Percentiles rank a stretch among this genome's conserved stretches.
These are phyloP conservation scores for Pissodes strobi DNA, from an alignment of 1,140 invertebrate species.

Conservation along the genomic window DNA sequence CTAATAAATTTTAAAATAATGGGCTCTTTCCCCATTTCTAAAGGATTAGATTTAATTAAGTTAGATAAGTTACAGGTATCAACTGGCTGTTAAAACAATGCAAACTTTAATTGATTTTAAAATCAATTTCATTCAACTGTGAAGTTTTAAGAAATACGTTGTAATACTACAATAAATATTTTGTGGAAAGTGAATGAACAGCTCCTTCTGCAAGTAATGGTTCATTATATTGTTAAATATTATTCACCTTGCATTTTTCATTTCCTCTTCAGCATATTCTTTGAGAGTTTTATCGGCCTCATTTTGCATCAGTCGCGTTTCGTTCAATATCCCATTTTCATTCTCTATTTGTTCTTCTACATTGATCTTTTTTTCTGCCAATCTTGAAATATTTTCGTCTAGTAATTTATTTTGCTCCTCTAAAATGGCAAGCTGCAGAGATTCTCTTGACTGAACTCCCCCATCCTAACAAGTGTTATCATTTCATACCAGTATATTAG, in stretches of 20 bases:
- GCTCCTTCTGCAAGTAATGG: too few relatives aligned
- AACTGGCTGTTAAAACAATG: too few relatives aligned
- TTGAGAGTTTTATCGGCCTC: constrained; percentile 43
- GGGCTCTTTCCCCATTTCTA: too few relatives aligned
- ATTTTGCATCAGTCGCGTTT: constrained; percentile 37
- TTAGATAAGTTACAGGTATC: too few relatives aligned
- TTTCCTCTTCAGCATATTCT: constrained; percentile 58
- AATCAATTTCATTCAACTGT: too few relatives aligned
- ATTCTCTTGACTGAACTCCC: constrained; percentile 54
- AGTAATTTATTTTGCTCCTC: constrained; percentile 62
- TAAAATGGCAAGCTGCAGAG: constrained; percentile 60
- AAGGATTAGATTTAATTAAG: too few relatives aligned
- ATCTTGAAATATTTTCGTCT: constrained; percentile 55
- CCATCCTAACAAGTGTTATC: constrained; percentile 42
- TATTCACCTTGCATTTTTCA: constrained; percentile 59
- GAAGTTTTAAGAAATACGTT: too few relatives aligned
- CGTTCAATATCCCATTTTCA: constrained; percentile 28
- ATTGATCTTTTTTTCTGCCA: constrained; percentile 55
- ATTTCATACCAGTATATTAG: too few relatives aligned
- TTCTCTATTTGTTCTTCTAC: constrained; percentile 51
- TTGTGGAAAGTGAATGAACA: too few relatives aligned
- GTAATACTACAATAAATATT: too few relatives aligned
- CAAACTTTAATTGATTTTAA: too few relatives aligned
- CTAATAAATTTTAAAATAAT: background rate
- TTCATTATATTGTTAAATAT: too few relatives aligned